Percentiles rank a stretch among this genome's conserved stretches.
These are phyloP conservation scores for Thaumatotibia leucotreta DNA, from an alignment of 1,140 invertebrate genomes.

Conservation along the genomic window DNA sequence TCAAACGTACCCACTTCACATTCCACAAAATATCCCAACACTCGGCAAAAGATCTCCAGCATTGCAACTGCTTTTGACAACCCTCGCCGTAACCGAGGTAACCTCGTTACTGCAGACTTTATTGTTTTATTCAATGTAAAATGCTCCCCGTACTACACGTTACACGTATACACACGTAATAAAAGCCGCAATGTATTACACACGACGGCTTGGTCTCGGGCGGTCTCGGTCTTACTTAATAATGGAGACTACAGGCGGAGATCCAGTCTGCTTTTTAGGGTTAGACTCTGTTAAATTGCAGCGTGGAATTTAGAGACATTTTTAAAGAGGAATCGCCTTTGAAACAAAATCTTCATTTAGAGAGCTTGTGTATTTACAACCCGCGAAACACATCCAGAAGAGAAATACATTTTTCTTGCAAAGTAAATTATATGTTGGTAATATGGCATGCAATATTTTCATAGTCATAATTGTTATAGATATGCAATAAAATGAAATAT, in stretches of 20 bases:
- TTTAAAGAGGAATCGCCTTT: neutral
- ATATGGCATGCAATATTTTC: too few relatives aligned
- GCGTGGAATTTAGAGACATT: neutral
- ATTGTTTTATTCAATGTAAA: constrained; percentile 42
- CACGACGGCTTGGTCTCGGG: constrained; percentile 40
- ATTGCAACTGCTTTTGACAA: constrained; percentile 2
- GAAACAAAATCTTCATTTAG: neutral
- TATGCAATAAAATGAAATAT: too few relatives aligned
- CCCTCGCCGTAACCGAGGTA: neutral
- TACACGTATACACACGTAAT: constrained; percentile 41
- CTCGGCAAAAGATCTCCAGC: neutral
- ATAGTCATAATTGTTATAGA: too few relatives aligned
- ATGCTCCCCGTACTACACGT: constrained; percentile 41
- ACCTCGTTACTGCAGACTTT: constrained; percentile 5
- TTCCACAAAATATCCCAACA: neutral
- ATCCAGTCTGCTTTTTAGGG: constrained; percentile 28
- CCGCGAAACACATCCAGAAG: too few relatives aligned
- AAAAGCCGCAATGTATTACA: constrained; percentile 45
- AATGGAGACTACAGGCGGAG: constrained; percentile 53
- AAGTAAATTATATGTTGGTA: too few relatives aligned
- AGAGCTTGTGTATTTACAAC: neutral
- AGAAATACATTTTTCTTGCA: too few relatives aligned
- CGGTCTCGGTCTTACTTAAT: constrained; percentile 66
- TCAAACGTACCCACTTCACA: neutral
- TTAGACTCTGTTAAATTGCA: constrained; percentile 9